Evolutionary conservation across 2,113 vertebrate species (phyloP), one percentile per base, ranked within the genome.

Genomic region (Crypturellus undulatus): DNA sequence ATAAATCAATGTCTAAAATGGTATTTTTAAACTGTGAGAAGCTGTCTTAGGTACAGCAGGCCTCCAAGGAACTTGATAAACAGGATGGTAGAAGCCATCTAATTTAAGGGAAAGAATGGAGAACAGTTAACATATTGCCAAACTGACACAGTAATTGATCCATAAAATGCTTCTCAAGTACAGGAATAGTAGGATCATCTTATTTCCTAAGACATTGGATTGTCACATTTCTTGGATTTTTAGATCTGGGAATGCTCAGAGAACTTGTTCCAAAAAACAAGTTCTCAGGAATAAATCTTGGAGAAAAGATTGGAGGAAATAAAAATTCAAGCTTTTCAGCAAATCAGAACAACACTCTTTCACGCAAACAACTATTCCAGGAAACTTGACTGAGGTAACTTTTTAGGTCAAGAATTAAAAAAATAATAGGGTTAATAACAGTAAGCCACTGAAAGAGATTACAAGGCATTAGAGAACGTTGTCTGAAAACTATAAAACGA

Each of bases 341-440:
- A 45, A 79, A 52, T 81, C 15, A 67, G 26, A 90, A 10, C n/a
- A 58, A 24, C 12, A 58, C 3, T 81, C 85, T 73, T 87, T 87
- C 52, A 42, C 60, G 54, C 58, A 24, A 17, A 17, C 24, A 79
- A 73, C 51, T 5, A 11, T 79, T 92, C 8, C 58, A 62, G 28
- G 12, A 91, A 94, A 92, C 22, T 82, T 75, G 3, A 13, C 17
- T 84, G 56, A 38, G 59, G 56, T 36, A 71, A 7, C 3, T n/a
- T 89, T 94, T 84, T 79, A 81, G 65, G 17, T 94, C 21, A 81
- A 68, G 12, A 42, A 93, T 65, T 86, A 49, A 69, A 49, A 89
- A 84, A 82, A 73, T 16, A 43, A 65, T 80, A 72, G 19, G 17
- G 21, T 13, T 42, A 24, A 62, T 76, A 25, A 15, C 36, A 47